These are phyloP conservation scores for Tortricodes alternella DNA, from an alignment of 2,888 invertebrate genomes.

Conservation along the genomic window DNA sequence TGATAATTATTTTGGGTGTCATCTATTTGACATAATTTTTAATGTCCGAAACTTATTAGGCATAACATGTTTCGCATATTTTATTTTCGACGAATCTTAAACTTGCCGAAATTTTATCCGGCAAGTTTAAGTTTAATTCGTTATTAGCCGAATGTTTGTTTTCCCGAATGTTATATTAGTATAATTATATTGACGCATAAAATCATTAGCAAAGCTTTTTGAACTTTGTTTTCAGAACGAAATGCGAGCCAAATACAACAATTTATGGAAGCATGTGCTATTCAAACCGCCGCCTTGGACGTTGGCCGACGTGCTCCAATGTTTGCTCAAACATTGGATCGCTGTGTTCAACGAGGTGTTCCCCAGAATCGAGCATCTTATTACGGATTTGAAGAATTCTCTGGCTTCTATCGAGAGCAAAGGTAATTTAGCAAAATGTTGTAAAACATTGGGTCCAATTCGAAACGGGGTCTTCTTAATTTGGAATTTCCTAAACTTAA, in stretches of 20 bases:
- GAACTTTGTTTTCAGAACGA: slow-evolving; percentile 68
- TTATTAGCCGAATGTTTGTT: no score
- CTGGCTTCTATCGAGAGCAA: slow-evolving; percentile 54
- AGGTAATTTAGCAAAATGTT: slow-evolving; percentile 42
- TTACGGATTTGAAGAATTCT: slow-evolving; percentile 58
- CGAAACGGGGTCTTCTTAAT: no score
- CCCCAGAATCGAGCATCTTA: slow-evolving; percentile 67
- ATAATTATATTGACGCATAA: not conserved
- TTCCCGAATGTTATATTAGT: no score
- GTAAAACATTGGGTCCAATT: not conserved
- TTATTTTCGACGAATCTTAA: no score
- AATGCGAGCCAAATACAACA: slow-evolving; percentile 82
- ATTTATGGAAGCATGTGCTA: slow-evolving; percentile 77
- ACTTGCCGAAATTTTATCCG: no score
- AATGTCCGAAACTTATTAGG: no score
- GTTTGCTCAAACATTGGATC: slow-evolving; percentile 83
- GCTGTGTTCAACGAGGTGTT: slow-evolving; percentile 82
- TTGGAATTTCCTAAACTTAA: no score
- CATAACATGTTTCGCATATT: no score
- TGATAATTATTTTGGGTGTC: no score
- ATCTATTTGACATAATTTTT: no score
- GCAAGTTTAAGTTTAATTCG: no score
- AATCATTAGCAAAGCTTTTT: not conserved
- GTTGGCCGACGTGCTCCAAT: slow-evolving; percentile 75
- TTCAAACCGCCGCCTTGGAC: slow-evolving; percentile 83